Base-by-base conservation (phyloP, 2,888 invertebrate species). In the Chalcosyrphus nemorum region DNA sequence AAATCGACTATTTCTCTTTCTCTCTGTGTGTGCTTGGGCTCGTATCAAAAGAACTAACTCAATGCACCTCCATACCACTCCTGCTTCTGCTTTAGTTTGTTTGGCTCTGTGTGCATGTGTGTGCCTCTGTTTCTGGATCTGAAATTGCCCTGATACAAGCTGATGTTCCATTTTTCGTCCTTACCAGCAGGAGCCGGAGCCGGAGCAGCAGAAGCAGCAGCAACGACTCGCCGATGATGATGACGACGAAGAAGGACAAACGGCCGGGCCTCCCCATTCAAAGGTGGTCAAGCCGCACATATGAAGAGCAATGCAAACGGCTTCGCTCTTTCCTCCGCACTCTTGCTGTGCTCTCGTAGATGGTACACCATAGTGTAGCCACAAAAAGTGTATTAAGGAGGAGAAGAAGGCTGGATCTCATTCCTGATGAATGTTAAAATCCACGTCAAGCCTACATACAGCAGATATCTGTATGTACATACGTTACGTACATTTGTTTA, bases 261-360 rank as follows among this genome's bases (percentile, higher is more conserved):
- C 74, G 84, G 70, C 68, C 24, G 56, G 50, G 74, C 65, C 74
- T 75, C 84, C 78, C 75, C 84, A 84, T 84, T 84, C 80, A 65
- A 84, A 84, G 84, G 84, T 84, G 84, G 84, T 84, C 84, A 84
- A 84, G 84, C 84, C 80, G 84, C 84, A 84, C 84, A 84, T 80
- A 84, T 84, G 84, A 84, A 84, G 80, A 84, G 84, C 84, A 84
- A 75, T 80, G 70, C 84, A 84, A 84, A 80, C 80, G 78, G 72
- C 72, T 84, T 82, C 74, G 68, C 63, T 80, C 80, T 75, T 63
- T 71, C 74, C 75, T 80, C 84, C 38, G 38, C 70, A 70, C 57
- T 70, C 15, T 70, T 19, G 29, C 68, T 35, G 57, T 38, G 27
- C 74, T 75, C 68, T 74, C 70, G 68, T 84, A 80, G 84, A 84